A percentile compares a stretch with the other conserved stretches of the same genome.
These are phyloP conservation scores for Apantesis nais DNA, from an alignment of 2,888 invertebrate genomes.

Conservation along the genomic window DNA sequence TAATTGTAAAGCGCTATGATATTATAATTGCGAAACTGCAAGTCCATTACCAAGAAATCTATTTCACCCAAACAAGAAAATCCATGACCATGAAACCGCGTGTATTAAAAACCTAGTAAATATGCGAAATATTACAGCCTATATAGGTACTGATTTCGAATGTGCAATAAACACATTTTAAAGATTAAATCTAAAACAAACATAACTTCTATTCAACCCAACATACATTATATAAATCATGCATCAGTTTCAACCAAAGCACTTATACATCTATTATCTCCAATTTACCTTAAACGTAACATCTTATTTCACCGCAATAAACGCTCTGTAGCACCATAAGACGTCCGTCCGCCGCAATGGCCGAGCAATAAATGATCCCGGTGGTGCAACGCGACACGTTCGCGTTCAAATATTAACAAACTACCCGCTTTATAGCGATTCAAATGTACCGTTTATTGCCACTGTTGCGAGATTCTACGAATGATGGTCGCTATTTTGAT, in stretches of 20 bases:
- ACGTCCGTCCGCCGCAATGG: constrained; percentile 63
- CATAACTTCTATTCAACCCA: neutral
- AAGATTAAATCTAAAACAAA: neutral
- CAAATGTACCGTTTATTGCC: constrained; percentile 69
- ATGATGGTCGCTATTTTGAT: constrained; percentile 35
- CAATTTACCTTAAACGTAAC: constrained; percentile 29
- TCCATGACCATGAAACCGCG: neutral
- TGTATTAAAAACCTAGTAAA: neutral
- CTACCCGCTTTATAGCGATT: constrained; percentile 71
- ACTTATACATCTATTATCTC: constrained; percentile 25
- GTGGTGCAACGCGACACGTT: constrained; percentile 62
- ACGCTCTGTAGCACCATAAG: constrained; percentile 59
- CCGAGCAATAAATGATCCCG: constrained; percentile 69
- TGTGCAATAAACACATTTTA: neutral
- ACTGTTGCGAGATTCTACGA: constrained; percentile 51
- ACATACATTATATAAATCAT: constrained; percentile 6
- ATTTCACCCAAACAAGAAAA: too few relatives aligned
- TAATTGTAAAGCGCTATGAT: too few relatives aligned
- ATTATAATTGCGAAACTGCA: too few relatives aligned
- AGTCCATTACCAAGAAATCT: too few relatives aligned
- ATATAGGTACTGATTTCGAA: neutral
- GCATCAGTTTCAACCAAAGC: constrained; percentile 21
- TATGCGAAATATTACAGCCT: neutral
- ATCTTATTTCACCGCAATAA: constrained; percentile 55
- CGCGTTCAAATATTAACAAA: constrained; percentile 80